phyloP scores from a whole-genome alignment of 92 coral and sea anemone species.

The Pocillopora meandrina region DNA sequence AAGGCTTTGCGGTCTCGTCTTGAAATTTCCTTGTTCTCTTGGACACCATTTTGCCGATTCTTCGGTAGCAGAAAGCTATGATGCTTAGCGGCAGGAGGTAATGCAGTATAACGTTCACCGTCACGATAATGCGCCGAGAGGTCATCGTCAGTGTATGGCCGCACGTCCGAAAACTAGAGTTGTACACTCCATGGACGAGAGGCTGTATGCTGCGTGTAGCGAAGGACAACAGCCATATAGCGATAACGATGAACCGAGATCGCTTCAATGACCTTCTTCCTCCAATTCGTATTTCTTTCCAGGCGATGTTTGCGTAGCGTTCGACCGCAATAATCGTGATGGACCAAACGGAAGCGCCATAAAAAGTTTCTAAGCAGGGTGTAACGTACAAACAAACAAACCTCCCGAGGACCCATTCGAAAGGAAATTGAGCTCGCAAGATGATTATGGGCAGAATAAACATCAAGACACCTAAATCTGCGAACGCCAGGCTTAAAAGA shows the following conservation, averaged over 20 bases:
- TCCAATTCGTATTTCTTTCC: conserved; percentile 13
- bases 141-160: background rate
- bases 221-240: conserved; percentile 34
- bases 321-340: conserved; percentile 40
- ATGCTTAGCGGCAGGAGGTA: conserved; percentile 54
- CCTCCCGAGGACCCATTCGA: background rate
- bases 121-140: background rate
- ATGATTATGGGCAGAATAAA: conserved; percentile 1
- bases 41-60: conserved; percentile 48
- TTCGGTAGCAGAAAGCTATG: conserved; percentile 51
- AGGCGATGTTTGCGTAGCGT: conserved; percentile 28
- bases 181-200: background rate
- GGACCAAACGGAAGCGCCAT: conserved; percentile 34
- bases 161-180: background rate
- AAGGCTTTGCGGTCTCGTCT: background rate
- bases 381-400: conserved; percentile 15
- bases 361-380: conserved; percentile 17
- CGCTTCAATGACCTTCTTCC: conserved; percentile 8
- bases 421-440: background rate
- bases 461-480: conserved; percentile 36
- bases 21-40: conserved; percentile 4
- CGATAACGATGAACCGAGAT: conserved; percentile 7
- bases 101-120: conserved; percentile 21
- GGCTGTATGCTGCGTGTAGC: background rate
- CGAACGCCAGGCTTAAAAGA: conserved; percentile 24